A percentile compares a stretch with the other conserved stretches of the same genome.
These are phyloP conservation scores for Dermatemys mawii DNA, from an alignment of 2,113 vertebrate genomes.

Conservation along the genomic window DNA sequence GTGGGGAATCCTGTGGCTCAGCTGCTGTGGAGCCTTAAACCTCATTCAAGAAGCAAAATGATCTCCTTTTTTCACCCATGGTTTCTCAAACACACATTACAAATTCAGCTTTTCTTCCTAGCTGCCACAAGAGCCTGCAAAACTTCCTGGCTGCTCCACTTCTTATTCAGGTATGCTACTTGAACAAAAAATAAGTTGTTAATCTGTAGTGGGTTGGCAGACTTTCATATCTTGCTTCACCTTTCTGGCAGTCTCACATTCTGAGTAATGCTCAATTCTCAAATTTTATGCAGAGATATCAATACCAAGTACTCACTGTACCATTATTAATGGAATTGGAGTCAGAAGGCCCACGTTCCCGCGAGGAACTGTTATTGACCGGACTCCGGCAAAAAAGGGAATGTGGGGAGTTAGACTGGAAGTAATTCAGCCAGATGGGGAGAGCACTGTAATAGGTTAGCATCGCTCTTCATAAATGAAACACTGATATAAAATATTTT, in stretches of 20 bases:
- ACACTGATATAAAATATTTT: neutral
- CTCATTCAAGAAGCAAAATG: slow-evolving; percentile 74
- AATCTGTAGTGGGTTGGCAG: slow-evolving; percentile 2
- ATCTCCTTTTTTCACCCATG: slow-evolving; percentile 64
- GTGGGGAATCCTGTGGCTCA: slow-evolving; percentile 51
- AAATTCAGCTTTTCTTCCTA: slow-evolving; percentile 31
- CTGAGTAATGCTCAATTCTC: neutral
- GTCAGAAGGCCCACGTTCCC: neutral
- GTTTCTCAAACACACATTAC: slow-evolving; percentile 62
- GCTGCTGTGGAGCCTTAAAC: slow-evolving; percentile 44
- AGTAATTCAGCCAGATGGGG: neutral
- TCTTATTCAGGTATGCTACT: slow-evolving; percentile 2
- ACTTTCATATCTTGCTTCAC: neutral
- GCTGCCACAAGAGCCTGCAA: slow-evolving; percentile 33
- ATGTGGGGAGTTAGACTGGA: neutral
- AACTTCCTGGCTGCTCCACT: slow-evolving; percentile 28
- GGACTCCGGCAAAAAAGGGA: neutral
- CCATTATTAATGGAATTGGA: neutral
- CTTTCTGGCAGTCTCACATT: neutral
- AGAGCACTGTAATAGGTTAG: neutral
- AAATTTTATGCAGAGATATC: neutral
- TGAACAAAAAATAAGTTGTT: neutral
- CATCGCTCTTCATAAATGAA: neutral
- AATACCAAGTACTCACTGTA: neutral
- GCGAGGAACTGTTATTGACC: neutral